phyloP scores from a whole-genome alignment of 2,888 invertebrate species.

The Platycheirus rosarum region DNA sequence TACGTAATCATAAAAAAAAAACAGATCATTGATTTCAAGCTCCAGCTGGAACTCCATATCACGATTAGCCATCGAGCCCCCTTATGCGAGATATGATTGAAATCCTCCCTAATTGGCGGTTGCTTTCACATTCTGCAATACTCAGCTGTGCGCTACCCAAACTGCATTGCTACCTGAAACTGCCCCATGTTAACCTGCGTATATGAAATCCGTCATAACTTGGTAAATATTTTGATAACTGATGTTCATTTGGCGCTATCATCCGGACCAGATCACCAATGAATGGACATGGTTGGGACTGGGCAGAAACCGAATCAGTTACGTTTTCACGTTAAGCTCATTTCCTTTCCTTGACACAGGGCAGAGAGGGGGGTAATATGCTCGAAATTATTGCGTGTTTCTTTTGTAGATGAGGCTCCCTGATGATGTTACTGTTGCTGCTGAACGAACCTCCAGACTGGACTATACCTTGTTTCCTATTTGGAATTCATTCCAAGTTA shows the following conservation, averaged over 20 bases:
- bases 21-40: not conserved
- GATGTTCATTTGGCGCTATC: conserved; percentile 48
- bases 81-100: conserved; percentile 55
- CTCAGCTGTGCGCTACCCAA: not conserved
- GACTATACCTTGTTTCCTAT: conserved; percentile 29
- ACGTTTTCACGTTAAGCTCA: conserved; percentile 52
- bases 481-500: conserved; percentile 24
- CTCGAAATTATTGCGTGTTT: conserved; percentile 46
- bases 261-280: conserved; percentile 56
- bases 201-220: conserved; percentile 7
- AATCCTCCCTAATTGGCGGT: conserved; percentile 59
- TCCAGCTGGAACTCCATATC: too few relatives aligned
- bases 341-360: too few relatives aligned
- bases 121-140: conserved; percentile 50
- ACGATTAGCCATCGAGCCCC: conserved; percentile 18
- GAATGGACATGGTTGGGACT: conserved; percentile 53
- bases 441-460: not conserved
- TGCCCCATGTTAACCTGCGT: conserved; percentile 5
- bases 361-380: conserved; percentile 28
- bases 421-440: not conserved
- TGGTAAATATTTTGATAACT: conserved; percentile 27
- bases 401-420: conserved; percentile 16
- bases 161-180: conserved; percentile 6
- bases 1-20: not conserved
- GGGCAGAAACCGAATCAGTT: conserved; percentile 19